phyloP scores from a whole-genome alignment of 1,140 invertebrate species.

The Vanessa tameamea region DNA sequence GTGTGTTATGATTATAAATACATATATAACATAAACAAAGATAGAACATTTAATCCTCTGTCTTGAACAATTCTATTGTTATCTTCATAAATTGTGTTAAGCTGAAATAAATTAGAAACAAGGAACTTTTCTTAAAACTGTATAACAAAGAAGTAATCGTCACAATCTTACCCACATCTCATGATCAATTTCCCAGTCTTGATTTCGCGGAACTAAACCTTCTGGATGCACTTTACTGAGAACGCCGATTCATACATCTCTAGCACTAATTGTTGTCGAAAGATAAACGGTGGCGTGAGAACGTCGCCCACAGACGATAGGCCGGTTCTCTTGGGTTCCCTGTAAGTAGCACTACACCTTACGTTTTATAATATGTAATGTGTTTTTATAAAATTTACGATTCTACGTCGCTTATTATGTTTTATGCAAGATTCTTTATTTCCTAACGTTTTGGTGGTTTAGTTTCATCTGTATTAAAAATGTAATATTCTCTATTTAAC shows the following conservation, averaged over 20 bases:
- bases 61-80: neutral
- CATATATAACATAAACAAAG: constrained; percentile 6
- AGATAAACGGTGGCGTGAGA: constrained; percentile 60
- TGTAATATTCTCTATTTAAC: neutral
- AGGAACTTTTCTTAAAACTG: neutral
- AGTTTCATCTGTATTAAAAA: neutral
- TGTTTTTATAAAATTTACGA: no score
- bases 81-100: neutral
- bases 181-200: constrained; percentile 1
- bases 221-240: constrained; percentile 31
- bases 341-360: neutral
- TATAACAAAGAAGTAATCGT: constrained; percentile 5
- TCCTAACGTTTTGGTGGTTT: no score
- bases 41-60: neutral
- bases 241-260: constrained; percentile 47
- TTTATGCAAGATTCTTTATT: no score
- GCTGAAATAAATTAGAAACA: neutral
- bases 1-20: constrained; percentile 9
- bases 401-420: no score
- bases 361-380: neutral
- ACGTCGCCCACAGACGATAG: constrained; percentile 42
- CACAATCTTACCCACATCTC: neutral
- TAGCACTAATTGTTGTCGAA: constrained; percentile 48
- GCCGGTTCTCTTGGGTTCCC: constrained; percentile 42
- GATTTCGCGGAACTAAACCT: constrained; percentile 5